These are phyloP conservation scores for Labeo rohita DNA, from an alignment of 2,113 vertebrate genomes.

Conservation along the genomic window DNA sequence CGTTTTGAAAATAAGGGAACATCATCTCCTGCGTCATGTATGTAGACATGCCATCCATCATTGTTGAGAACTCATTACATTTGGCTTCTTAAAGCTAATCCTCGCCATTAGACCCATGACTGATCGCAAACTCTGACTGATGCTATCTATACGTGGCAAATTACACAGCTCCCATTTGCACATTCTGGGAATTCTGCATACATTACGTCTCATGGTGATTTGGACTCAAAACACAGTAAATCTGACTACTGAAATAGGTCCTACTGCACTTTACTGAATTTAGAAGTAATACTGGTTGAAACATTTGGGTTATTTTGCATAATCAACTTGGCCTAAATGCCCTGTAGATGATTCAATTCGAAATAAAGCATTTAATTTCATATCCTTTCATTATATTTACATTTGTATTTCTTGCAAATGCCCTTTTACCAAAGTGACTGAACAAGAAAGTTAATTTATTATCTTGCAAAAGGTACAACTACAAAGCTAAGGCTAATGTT, in stretches of 20 bases:
- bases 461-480: no score
- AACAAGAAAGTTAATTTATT: not conserved
- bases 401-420: not conserved
- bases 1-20: slow-evolving; percentile 10
- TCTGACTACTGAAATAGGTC: not conserved
- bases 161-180: not conserved
- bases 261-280: not conserved
- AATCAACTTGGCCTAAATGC: not conserved
- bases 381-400: not conserved
- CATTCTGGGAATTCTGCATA: slow-evolving; percentile 3
- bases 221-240: not conserved
- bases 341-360: not conserved
- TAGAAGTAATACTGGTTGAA: not conserved
- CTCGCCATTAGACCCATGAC: slow-evolving; percentile 23
- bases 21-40: slow-evolving; percentile 21
- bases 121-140: slow-evolving; percentile 12
- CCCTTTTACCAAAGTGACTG: not conserved
- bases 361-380: not conserved
- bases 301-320: not conserved
- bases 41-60: slow-evolving; percentile 39
- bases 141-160: slow-evolving; percentile 14
- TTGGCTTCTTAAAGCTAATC: slow-evolving; percentile 37
- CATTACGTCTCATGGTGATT: not conserved
- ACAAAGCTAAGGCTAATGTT: no score
- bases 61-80: slow-evolving; percentile 30